These are phyloP conservation scores for Noctilio leporinus DNA, from an alignment of 2,113 vertebrate species.

Conservation along the genomic window DNA sequence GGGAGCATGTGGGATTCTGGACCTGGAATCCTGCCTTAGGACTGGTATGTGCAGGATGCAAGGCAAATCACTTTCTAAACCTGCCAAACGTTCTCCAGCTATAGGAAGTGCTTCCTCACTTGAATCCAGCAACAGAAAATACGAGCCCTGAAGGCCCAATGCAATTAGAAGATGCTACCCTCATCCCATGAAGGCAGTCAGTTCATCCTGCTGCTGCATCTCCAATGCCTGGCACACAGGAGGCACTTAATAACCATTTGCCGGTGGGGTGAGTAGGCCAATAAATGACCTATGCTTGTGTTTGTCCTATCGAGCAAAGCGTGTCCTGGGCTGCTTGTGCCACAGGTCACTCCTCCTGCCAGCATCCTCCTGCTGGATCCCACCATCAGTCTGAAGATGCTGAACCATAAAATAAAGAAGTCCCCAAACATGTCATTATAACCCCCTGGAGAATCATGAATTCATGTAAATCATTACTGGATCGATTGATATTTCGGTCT, in stretches of 20 bases:
- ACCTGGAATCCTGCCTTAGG: background rate
- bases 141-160: background rate
- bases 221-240: background rate
- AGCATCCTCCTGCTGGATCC: background rate
- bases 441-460: background rate
- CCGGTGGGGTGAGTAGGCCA: background rate
- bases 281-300: background rate
- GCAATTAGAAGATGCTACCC: background rate
- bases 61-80: background rate
- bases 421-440: background rate
- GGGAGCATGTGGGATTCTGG: background rate
- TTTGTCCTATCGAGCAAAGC: background rate
- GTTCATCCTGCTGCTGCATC: background rate
- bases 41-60: background rate
- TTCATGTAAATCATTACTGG: background rate
- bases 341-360: background rate
- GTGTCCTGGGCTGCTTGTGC: background rate
- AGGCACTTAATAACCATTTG: background rate
- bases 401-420: constrained; percentile 11
- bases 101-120: background rate
- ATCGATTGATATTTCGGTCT: constrained; percentile 51
- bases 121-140: background rate
- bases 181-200: background rate
- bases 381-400: background rate
- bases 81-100: background rate